Evolutionary conservation across 2,797 vertebrate species (phyloP), one percentile per base, ranked within the genome.

Genomic region (Semaprochilodus insignis): DNA sequence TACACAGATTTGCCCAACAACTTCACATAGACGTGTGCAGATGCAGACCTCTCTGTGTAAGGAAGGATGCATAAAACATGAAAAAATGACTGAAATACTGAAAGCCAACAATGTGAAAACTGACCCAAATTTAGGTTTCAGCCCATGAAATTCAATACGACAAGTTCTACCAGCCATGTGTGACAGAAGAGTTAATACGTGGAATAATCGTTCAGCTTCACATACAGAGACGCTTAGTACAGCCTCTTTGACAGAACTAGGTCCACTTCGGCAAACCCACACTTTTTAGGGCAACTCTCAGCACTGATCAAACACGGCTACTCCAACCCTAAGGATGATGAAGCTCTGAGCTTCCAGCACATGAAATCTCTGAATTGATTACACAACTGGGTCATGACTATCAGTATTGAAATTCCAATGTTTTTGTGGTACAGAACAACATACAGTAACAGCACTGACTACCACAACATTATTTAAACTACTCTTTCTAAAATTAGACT

Each of bases 241-340:
- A 51, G 13, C 14, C 17, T n/a, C n/a, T 6, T 0, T 71, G 69
- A 73, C 71, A 73, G 71, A 73, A 73, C 71, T 55, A 27, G 51
- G 51, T 55, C 34, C 71, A 34, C 25, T 21, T 27, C 25, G 34
- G 55, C 25, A 55, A 51, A 54, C 70, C 36, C 16, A 55, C 25
- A 31, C 6, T 55, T 31, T 73, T 55, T 34, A 73, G 51, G 51
- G 71, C 71, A 73, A 55, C 48, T 10, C 1, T 72, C 69, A 69
- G 40, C 21, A 44, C 19, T 69, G 17, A 44, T 13, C 36, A 44
- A 44, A 66, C 10, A 15, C 2, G 31, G 31, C 63, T 69, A 23
- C 69, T 71, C 11, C 69, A 8, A 14, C n/a, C 19, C 40, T 3
- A 31, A n/a, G 25, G 19, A 13, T n/a, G 34, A 69, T n/a, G 40